These are phyloP conservation scores for Cataglyphis cursor DNA, from an alignment of 2,888 invertebrate species.

Conservation along the genomic window DNA sequence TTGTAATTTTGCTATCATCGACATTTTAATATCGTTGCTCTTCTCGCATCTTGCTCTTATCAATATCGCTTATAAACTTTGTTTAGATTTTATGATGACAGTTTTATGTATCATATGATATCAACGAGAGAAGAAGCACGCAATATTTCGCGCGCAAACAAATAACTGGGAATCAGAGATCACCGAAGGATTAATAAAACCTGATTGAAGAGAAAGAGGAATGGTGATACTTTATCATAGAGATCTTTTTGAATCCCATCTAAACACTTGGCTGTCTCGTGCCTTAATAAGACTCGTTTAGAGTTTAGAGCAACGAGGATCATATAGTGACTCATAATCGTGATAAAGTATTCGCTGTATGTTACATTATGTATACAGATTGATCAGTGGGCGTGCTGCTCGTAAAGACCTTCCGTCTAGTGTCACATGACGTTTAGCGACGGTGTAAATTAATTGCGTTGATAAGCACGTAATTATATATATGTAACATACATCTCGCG, in stretches of 20 bases:
- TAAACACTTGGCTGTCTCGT: conserved; percentile 24
- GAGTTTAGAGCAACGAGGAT: conserved; percentile 8
- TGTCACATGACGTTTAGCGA: conserved; percentile 31
- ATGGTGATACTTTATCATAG: neutral
- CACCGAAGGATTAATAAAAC: conserved; percentile 7
- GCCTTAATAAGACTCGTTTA: conserved; percentile 33
- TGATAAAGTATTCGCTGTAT: conserved; percentile 11
- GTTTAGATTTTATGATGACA: neutral
- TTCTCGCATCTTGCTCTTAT: neutral
- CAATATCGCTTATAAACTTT: neutral
- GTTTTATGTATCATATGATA: neutral
- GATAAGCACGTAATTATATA: conserved; percentile 38
- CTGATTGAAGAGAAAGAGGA: neutral
- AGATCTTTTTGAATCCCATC: conserved; percentile 33
- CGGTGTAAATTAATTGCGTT: conserved; percentile 47
- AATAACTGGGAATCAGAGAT: neutral
- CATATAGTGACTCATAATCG: neutral
- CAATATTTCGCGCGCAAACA: neutral
- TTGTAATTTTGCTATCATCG: neutral
- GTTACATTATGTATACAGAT: conserved; percentile 2
- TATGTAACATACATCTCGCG: conserved; percentile 2
- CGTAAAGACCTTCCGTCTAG: conserved; percentile 41
- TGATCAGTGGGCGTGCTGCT: conserved; percentile 33
- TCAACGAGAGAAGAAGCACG: neutral
- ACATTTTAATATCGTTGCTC: neutral